These are phyloP conservation scores for Lingula anatina DNA, from an alignment of 2,888 invertebrate species.

Conservation along the genomic window DNA sequence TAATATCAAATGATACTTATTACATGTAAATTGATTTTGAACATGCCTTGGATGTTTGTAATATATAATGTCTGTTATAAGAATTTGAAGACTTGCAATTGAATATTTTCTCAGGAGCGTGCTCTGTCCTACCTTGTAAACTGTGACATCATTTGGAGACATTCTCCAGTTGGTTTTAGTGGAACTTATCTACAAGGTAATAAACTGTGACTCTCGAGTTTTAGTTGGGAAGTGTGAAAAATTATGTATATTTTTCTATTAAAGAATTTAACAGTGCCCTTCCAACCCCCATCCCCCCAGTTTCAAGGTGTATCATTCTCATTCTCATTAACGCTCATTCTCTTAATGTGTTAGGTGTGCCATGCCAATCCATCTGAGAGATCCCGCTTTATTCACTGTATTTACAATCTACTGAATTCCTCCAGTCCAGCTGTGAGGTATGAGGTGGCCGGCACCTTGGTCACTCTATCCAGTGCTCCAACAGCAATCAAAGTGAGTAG, in stretches of 20 bases:
- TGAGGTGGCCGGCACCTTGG: constrained; percentile 96
- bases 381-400: constrained; percentile 95
- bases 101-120: constrained; percentile 64
- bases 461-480: constrained; percentile 94
- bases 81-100: no score
- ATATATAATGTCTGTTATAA: no score
- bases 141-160: constrained; percentile 86
- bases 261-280: neutral
- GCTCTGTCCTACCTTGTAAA: constrained; percentile 89
- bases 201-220: no score
- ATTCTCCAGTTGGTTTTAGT: constrained; percentile 97
- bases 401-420: constrained; percentile 90
- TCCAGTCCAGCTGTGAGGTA: constrained; percentile 97
- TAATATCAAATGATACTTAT: no score
- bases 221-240: no score
- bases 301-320: neutral
- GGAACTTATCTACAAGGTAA: constrained; percentile 97
- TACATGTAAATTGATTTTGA: no score
- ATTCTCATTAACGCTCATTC: no score
- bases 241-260: no score
- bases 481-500: constrained; percentile 79
- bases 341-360: constrained; percentile 71
- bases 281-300: neutral
- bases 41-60: no score
- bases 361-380: constrained; percentile 93